phyloP scores from a whole-genome alignment of 2,113 vertebrate species.

The Athene cunicularia region DNA sequence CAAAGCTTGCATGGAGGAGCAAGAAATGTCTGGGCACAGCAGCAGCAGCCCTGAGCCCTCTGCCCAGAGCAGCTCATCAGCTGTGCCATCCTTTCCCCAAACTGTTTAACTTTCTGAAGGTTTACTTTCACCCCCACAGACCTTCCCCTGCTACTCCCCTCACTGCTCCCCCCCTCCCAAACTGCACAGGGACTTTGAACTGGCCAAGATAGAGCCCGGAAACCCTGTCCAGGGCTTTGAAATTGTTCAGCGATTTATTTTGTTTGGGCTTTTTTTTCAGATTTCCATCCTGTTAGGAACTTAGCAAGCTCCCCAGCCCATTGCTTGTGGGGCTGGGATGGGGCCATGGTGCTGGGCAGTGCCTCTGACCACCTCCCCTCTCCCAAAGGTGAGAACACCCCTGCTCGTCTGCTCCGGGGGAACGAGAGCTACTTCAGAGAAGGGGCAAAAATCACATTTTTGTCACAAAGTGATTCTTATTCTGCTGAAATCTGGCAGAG shows the following conservation, averaged over 20 bases:
- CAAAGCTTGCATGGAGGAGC: background rate
- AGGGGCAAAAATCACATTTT: background rate
- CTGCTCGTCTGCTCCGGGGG: rapidly evolving
- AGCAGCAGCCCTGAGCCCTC: background rate
- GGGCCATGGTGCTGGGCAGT: rapidly evolving
- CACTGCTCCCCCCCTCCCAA: too few relatives aligned
- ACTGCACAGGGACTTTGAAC: background rate
- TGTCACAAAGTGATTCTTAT: background rate
- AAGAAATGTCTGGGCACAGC: background rate
- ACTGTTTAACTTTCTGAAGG: background rate
- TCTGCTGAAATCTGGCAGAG: background rate
- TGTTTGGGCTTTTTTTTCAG: background rate
- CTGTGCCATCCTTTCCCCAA: rapidly evolving
- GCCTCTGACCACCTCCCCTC: background rate
- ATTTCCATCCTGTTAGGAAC: too few relatives aligned
- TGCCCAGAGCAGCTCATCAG: background rate
- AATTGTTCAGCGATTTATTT: background rate
- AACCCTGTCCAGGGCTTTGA: background rate
- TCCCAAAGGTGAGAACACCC: rapidly evolving
- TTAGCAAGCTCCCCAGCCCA: background rate
- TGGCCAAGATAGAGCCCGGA: background rate
- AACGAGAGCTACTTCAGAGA: background rate
- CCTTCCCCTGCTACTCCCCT: rapidly evolving
- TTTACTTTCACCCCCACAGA: too few relatives aligned
- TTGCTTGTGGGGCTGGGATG: background rate